Percentiles rank a stretch among this genome's conserved stretches.
Evolutionary conservation across 2,113 vertebrate species (phyloP).

Genomic region (Ursus arctos): DNA sequence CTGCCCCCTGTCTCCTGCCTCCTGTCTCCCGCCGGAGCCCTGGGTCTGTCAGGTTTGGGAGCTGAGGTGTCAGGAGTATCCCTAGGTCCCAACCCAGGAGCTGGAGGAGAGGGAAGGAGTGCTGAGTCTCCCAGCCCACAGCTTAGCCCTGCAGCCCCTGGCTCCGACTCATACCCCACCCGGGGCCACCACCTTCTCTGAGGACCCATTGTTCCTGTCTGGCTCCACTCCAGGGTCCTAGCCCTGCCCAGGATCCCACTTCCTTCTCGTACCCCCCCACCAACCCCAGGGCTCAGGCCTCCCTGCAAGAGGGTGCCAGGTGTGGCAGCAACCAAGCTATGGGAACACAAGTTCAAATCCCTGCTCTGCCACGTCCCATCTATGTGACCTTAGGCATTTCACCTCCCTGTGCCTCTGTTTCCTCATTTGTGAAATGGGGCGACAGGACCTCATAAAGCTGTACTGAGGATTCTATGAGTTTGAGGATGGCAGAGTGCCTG

Average conservation of each 20-base stretch:
- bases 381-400: not conserved
- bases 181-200: conserved; percentile 30
- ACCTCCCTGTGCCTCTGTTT: not conserved
- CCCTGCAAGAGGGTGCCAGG: not conserved
- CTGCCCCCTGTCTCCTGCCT: not conserved
- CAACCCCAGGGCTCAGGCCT: not conserved
- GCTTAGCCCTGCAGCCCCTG: not conserved
- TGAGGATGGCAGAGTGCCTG: not conserved
- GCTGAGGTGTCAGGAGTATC: not conserved
- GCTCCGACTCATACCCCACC: not conserved
- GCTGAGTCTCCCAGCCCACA: not conserved
- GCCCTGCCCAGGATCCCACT: not conserved
- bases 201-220: conserved; percentile 67
- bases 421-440: not conserved
- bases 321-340: not conserved
- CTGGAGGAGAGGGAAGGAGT: not conserved
- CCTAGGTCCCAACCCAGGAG: not conserved
- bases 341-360: not conserved
- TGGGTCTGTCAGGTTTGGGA: not conserved
- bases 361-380: not conserved
- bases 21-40: not conserved
- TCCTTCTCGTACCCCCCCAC: conserved; percentile 3
- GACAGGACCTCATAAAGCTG: not conserved
- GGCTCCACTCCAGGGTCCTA: conserved; percentile 45
- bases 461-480: not conserved